Evolutionary conservation across 2,797 vertebrate species (phyloP).

Genomic region (Limosa lapponica): DNA sequence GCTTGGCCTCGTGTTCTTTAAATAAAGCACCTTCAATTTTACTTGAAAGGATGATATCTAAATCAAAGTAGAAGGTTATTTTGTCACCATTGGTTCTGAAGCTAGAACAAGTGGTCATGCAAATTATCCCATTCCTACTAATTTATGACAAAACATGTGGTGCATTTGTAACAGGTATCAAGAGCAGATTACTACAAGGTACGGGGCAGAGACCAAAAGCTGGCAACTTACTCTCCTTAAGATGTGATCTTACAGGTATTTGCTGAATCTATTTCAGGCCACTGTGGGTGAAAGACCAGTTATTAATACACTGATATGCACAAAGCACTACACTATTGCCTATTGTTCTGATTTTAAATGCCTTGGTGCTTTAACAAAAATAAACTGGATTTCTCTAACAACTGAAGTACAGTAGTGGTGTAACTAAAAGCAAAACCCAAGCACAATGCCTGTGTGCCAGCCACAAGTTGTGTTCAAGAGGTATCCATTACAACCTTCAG

Average conservation of each 20-base stretch:
- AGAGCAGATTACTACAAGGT: not conserved
- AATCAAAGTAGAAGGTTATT: constrained; percentile 62
- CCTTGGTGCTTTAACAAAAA: not conserved
- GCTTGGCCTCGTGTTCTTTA: constrained; percentile 51
- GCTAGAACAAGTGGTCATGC: not conserved
- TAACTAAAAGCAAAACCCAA: not conserved
- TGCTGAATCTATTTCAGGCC: not conserved
- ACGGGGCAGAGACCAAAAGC: not conserved
- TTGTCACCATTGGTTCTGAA: constrained; percentile 5
- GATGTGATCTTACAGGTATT: not conserved
- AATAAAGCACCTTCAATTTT: constrained; percentile 74
- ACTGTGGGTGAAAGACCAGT: not conserved
- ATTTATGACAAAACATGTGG: constrained; percentile 25
- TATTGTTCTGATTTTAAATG: not conserved
- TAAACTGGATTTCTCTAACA: not conserved
- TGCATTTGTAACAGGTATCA: not conserved
- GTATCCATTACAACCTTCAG: not conserved
- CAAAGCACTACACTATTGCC: not conserved
- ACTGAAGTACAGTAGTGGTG: not conserved
- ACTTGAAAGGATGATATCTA: constrained; percentile 47
- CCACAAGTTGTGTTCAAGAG: not conserved
- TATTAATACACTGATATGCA: not conserved
- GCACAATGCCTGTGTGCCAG: fast-evolving
- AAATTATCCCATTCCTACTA: not conserved
- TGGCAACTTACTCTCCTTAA: not conserved